Percentiles rank a stretch among this genome's conserved stretches.
phyloP scores from a whole-genome alignment of 2,797 vertebrate genomes.

The Syndactyla subalaris region DNA sequence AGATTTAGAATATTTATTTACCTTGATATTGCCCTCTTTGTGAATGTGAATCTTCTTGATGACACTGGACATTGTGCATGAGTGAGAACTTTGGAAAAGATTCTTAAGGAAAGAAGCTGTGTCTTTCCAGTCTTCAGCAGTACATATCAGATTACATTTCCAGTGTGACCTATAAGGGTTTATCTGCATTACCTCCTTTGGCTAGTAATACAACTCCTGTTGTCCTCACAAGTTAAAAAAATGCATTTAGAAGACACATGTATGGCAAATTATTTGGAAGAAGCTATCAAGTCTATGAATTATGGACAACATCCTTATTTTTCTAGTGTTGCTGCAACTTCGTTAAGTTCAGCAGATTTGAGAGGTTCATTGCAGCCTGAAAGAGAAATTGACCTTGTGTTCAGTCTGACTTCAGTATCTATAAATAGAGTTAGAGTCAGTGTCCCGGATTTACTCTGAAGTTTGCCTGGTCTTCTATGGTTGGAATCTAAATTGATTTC shows the following conservation, averaged over 20 bases:
- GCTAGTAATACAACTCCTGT: not conserved
- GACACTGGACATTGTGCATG: not conserved
- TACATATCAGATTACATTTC: not conserved
- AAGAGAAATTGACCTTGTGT: slow-evolving; percentile 41
- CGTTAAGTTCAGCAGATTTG: not conserved
- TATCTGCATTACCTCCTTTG: not conserved
- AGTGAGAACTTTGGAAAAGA: not conserved
- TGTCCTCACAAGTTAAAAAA: not conserved
- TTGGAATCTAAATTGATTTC: not conserved
- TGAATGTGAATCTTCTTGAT: not conserved
- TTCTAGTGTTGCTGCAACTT: not conserved
- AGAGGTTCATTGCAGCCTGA: not conserved
- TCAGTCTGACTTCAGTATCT: slow-evolving; percentile 34
- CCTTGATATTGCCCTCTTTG: not conserved
- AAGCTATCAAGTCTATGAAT: not conserved
- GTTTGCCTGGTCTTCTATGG: not conserved
- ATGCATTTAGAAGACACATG: not conserved
- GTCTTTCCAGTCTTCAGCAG: not conserved
- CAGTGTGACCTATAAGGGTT: not conserved
- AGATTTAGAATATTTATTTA: not conserved
- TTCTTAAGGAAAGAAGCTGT: not conserved
- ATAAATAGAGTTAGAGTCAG: slow-evolving; percentile 41
- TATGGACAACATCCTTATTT: not conserved
- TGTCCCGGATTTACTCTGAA: not conserved
- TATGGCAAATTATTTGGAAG: not conserved